Conservation (phyloP, 2,113 vertebrate genomes). For the Brachypodius melanocephalos region DNA sequence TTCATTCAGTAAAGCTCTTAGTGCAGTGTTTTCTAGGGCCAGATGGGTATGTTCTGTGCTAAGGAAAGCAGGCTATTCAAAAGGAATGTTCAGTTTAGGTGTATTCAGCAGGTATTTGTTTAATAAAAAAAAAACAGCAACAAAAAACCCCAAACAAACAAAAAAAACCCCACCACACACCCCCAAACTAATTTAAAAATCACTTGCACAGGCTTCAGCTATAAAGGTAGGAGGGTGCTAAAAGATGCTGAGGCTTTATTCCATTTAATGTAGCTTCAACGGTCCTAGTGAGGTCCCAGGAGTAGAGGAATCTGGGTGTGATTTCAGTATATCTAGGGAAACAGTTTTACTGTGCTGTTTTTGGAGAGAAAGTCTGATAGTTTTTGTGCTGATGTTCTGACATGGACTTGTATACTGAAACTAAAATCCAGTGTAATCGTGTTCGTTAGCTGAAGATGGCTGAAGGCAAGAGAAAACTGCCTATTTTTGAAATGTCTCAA, state of each 20-base stretch:
- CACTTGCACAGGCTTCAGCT: neutral
- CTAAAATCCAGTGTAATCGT: neutral
- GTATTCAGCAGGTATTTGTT: neutral
- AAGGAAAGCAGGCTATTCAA: neutral
- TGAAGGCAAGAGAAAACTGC: neutral
- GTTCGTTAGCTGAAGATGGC: neutral
- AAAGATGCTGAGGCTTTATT: neutral
- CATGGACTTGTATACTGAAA: neutral
- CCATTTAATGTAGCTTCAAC: neutral
- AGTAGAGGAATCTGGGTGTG: neutral
- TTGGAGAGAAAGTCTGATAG: neutral
- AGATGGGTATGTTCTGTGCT: neutral
- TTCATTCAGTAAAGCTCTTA: neutral
- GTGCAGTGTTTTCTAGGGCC: neutral
- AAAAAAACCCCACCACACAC: neutral
- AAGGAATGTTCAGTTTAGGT: neutral
- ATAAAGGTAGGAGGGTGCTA: neutral
- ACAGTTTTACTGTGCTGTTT: neutral
- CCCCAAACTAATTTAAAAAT: neutral
- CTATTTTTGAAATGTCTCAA: neutral
- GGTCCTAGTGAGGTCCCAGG: neutral
- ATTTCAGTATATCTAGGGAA: neutral
- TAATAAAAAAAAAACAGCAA: neutral
- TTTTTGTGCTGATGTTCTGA: neutral
- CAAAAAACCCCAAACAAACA: neutral